These are phyloP conservation scores for Hymenopus coronatus DNA, from an alignment of 2,888 invertebrate species.

Conservation along the genomic window DNA sequence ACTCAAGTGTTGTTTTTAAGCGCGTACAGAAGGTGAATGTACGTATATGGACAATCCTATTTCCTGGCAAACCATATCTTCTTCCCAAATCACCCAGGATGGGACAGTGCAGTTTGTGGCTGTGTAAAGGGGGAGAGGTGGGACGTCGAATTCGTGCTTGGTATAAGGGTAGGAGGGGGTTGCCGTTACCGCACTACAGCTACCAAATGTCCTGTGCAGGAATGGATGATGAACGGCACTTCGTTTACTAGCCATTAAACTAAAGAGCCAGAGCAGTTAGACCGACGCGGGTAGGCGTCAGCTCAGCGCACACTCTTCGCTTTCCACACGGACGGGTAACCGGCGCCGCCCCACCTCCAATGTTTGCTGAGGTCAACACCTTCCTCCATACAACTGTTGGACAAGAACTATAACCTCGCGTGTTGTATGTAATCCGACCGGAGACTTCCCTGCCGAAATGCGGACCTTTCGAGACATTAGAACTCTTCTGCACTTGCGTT, in stretches of 20 bases:
- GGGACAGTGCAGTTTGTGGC: not conserved
- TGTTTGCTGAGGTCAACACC: slow-evolving; percentile 17
- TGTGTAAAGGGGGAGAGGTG: not conserved
- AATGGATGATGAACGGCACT: slow-evolving; percentile 29
- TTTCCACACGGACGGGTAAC: not conserved
- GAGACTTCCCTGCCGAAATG: not conserved
- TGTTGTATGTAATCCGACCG: not conserved
- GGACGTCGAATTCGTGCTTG: not conserved
- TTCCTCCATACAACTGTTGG: not conserved
- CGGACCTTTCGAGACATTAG: too few relatives aligned
- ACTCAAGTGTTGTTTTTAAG: not conserved
- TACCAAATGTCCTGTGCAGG: slow-evolving; percentile 29
- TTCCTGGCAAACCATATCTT: slow-evolving; percentile 16
- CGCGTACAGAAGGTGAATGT: not conserved
- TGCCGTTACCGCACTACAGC: not conserved
- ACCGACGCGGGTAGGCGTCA: not conserved
- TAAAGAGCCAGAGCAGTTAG: slow-evolving; percentile 8
- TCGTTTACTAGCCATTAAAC: slow-evolving; percentile 31
- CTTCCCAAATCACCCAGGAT: slow-evolving; percentile 16
- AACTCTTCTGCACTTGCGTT: too few relatives aligned
- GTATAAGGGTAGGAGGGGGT: not conserved
- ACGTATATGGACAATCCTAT: not conserved
- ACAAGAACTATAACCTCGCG: not conserved
- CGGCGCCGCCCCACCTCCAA: not conserved
- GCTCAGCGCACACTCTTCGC: not conserved